Evolutionary conservation across 1,140 invertebrate genomes (phyloP).

Genomic region (Neodiprion pinetum): DNA sequence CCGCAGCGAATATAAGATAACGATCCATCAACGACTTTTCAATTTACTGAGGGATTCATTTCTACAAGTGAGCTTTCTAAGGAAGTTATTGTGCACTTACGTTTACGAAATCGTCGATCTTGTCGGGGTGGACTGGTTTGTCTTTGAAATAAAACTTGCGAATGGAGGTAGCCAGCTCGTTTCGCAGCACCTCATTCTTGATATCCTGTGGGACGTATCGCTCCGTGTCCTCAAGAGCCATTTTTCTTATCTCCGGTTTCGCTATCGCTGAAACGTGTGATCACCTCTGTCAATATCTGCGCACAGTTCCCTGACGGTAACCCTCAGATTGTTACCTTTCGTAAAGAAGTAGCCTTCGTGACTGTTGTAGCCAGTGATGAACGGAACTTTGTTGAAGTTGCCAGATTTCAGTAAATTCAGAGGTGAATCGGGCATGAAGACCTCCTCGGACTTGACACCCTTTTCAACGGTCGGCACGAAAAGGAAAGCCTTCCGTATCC

Average conservation of each 20-base stretch:
- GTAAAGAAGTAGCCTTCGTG: constrained; percentile 51
- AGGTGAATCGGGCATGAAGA: constrained; percentile 48
- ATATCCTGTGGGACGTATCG: background rate
- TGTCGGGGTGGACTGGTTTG: background rate
- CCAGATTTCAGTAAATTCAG: constrained; percentile 48
- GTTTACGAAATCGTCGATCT: background rate
- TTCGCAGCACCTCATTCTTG: background rate
- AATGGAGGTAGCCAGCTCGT: background rate
- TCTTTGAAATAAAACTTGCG: background rate
- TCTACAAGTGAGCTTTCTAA: background rate
- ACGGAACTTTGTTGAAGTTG: constrained; percentile 50
- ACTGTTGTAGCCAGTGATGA: constrained; percentile 48
- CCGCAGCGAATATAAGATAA: background rate
- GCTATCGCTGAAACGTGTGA: constrained; percentile 17
- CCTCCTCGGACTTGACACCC: background rate
- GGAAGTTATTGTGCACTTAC: background rate
- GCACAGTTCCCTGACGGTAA: constrained; percentile 19
- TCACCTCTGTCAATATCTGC: constrained; percentile 20
- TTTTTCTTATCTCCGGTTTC: constrained; percentile 14
- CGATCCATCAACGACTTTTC: constrained; percentile 24
- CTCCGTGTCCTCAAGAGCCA: background rate
- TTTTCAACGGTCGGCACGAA: constrained; percentile 19
- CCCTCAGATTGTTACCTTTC: constrained; percentile 6
- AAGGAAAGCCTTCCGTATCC: background rate
- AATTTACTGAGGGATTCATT: constrained; percentile 25